Conservation (phyloP, 2,113 vertebrate species). For the Antidorcas marsupialis region DNA sequence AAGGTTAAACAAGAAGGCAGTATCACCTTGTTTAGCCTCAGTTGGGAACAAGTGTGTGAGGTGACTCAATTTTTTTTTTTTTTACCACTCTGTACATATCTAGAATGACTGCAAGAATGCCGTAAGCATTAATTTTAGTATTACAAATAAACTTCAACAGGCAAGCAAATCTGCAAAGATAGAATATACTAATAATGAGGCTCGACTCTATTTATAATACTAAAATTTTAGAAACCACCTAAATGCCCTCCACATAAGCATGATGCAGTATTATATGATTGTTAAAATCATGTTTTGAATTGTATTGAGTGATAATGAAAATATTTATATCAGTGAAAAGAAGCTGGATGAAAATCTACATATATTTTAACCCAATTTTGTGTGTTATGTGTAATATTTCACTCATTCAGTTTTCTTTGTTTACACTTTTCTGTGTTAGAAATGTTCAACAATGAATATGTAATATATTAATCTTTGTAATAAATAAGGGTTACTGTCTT, state of each 20-base stretch:
- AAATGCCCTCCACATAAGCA: not conserved
- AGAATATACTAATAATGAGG: not conserved
- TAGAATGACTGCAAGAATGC: not conserved
- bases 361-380: not conserved
- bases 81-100: not conserved
- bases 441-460: not conserved
- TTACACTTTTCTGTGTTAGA: not conserved
- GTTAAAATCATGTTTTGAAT: constrained; percentile 16
- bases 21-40: not conserved
- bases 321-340: not conserved
- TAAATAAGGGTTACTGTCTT: not conserved
- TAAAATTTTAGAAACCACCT: not conserved
- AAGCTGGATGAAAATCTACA: not conserved
- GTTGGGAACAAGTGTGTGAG: not conserved
- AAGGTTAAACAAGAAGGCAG: not conserved
- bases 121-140: not conserved
- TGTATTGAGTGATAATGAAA: constrained; percentile 2
- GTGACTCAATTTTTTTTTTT: not conserved
- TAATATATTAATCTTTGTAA: not conserved
- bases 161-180: not conserved
- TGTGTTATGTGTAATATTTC: not conserved
- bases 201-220: not conserved
- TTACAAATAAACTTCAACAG: not conserved
- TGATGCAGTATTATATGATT: not conserved
- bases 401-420: not conserved